Evolutionary conservation across 2,888 invertebrate genomes (phyloP), one percentile per base, ranked within the genome.

Genomic region (Neoascia interrupta): DNA sequence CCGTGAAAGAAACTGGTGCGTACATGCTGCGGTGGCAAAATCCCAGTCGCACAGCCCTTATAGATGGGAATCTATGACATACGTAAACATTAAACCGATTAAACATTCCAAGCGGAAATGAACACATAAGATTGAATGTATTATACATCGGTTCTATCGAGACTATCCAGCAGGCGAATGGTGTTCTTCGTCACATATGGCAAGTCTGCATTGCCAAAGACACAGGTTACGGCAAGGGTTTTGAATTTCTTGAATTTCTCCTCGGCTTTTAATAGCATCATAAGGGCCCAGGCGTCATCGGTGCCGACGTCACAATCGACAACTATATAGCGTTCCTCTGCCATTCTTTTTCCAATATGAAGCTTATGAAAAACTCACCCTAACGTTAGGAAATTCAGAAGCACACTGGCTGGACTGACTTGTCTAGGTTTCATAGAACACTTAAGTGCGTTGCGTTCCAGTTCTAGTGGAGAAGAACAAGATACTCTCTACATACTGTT

Each of bases 201-300:
- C 51, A 94, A 89, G 4, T 87, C 87, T 0, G 94, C 93, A 84
- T 95, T 96, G 0, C 96, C 96, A 76, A 91, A 90, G 0, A 92
- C 92, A 73, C 94, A 94, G 0, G 95, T 95, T 0, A 96, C 90
- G 2, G 91, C 95, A 28, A 93, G 84, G 53, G 95, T 82, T 81
- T 82, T 82, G 56, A 81, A 81, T 51, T 61, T 66, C 21, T 64
- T 70, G 34, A 81, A 81, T 3, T 73, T 18, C 47, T 82, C 31
- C 81, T 92, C 91, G 1, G 90, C 91, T 60, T 90, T 87, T 19
- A 92, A 83, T 3, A 92, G 86, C 84, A 92, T 88, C 37, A 91
- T 85, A 23, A 93, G 83, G 0, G 92, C 92, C 84, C 91, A 88
- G 28, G 92, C 92, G 86, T 93, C 93, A 82, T 93, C 93, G 4